Percentiles rank a stretch among this genome's conserved stretches.
These are phyloP conservation scores for Drosophila nigromelanica DNA, from an alignment of 1,140 invertebrate species.

Conservation along the genomic window DNA sequence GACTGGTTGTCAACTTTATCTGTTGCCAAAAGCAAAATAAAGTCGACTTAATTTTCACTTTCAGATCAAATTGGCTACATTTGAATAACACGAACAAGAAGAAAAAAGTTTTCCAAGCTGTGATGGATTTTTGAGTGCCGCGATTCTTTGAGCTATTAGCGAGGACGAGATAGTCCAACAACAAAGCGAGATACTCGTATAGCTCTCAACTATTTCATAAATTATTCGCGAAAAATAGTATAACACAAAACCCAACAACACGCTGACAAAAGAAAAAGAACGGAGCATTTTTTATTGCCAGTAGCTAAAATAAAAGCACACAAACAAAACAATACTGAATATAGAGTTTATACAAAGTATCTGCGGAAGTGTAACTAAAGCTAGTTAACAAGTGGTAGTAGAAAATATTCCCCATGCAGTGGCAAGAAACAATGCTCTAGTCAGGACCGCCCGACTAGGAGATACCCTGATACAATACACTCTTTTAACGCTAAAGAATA, in stretches of 20 bases:
- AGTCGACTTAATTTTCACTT: constrained; percentile 43
- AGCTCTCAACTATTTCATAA: constrained; percentile 60
- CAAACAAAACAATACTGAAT: constrained; percentile 28
- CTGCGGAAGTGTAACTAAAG: constrained; percentile 12
- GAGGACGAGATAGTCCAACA: constrained; percentile 46
- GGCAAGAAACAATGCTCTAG: too few relatives aligned
- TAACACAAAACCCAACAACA: constrained; percentile 30
- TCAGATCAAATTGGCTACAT: constrained; percentile 54
- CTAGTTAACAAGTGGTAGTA: background rate
- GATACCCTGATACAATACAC: too few relatives aligned
- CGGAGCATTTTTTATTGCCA: constrained; percentile 56
- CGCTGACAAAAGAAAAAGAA: constrained; percentile 29
- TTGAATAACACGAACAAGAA: constrained; percentile 23
- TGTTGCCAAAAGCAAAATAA: constrained; percentile 50
- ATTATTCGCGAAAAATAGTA: constrained; percentile 71
- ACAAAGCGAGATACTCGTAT: constrained; percentile 51
- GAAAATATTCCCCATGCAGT: too few relatives aligned
- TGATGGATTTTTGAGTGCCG: constrained; percentile 5
- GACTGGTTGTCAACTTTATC: constrained; percentile 50
- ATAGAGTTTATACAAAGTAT: constrained; percentile 21
- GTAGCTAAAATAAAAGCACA: constrained; percentile 37
- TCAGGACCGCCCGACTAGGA: too few relatives aligned
- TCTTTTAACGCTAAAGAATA: too few relatives aligned
- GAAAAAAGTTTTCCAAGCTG: constrained; percentile 33
- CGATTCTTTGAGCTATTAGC: constrained; percentile 65